Conservation (phyloP, 2,113 vertebrate species). For the Ctenomys sociabilis region DNA sequence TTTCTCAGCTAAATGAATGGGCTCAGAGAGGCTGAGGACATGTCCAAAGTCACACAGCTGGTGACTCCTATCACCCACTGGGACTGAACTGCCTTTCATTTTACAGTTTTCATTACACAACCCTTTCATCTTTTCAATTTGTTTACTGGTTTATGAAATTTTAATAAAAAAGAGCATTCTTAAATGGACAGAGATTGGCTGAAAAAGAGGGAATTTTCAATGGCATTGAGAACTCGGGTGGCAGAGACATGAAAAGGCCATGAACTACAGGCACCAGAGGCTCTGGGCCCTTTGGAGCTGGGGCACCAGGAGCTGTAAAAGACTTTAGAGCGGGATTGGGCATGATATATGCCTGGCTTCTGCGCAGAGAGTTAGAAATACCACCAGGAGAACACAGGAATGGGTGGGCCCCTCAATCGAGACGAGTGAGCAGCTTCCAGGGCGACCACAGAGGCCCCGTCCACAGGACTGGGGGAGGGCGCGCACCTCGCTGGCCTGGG, state of each 20-base stretch:
- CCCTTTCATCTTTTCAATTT: not conserved
- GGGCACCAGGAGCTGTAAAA: not conserved
- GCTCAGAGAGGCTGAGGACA: not conserved
- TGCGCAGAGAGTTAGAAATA: not conserved
- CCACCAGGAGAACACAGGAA: not conserved
- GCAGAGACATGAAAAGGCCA: not conserved
- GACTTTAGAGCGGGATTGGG: not conserved
- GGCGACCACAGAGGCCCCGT: accelerated
- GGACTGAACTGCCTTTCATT: not conserved
- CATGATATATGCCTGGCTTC: not conserved
- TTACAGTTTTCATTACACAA: not conserved
- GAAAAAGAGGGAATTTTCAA: not conserved
- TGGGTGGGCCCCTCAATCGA: not conserved
- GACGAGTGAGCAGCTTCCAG: not conserved
- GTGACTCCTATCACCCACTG: not conserved
- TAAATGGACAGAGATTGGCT: not conserved
- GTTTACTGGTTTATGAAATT: not conserved
- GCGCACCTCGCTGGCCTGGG: not conserved
- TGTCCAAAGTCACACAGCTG: not conserved
- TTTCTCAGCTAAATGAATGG: not conserved
- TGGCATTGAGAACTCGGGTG: not conserved
- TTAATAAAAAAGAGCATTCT: not conserved
- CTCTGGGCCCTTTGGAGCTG: not conserved
- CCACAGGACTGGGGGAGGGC: not conserved
- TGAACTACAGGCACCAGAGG: not conserved